Base-by-base conservation (phyloP, 1,140 invertebrate genomes). In the Leptinotarsa defecta region DNA sequence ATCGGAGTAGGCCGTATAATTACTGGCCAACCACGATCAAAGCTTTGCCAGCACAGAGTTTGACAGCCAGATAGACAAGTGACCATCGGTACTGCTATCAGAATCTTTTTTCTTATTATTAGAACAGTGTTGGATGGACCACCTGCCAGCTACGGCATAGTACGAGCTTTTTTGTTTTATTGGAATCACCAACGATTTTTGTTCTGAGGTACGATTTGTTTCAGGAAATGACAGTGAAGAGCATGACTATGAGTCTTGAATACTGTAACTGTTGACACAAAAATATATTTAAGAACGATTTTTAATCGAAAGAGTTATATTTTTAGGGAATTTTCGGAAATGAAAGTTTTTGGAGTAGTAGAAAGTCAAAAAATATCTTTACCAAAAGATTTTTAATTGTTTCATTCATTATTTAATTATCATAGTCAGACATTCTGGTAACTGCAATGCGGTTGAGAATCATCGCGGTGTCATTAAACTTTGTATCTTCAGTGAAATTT, bases 41-140 rank as follows among this genome's bases (percentile, higher is more conserved):
- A 80, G 64, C 52, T 62, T 22, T 73, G 74, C 70, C 67, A 70
- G 65, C 43, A 68, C 74, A 65, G 49, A 63, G 73, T 81, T 81
- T 81, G 80, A 81, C 79, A 81, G 74, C 49, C 69, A 74, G 80
- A 79, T 79, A 78, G 80, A 80, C 80, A 81, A 79, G 62, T 65
- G 71, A 73, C 71, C 71, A 65, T 73, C 48, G 71, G 71, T 65
- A 48, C 71, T 64, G 71, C 17, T 48, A 73, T 73, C 71, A 48
- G 20, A 73, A n/a, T 34, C 62, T 61, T 48, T 63, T 65, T 65
- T 73, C 24, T 65, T 73, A 65, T 72, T 72, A 62, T 62, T 62
- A 62, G 64, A 70, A 70, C 48, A 70, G 15, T 52, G 68, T 49
- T 52, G 48, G 20, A 61, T 72, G 70, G 57, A 72, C 70, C 70